Evolutionary conservation across 2,113 vertebrate genomes (phyloP), one percentile per base, ranked within the genome.

Genomic region (Sarotherodon lohbergeri): DNA sequence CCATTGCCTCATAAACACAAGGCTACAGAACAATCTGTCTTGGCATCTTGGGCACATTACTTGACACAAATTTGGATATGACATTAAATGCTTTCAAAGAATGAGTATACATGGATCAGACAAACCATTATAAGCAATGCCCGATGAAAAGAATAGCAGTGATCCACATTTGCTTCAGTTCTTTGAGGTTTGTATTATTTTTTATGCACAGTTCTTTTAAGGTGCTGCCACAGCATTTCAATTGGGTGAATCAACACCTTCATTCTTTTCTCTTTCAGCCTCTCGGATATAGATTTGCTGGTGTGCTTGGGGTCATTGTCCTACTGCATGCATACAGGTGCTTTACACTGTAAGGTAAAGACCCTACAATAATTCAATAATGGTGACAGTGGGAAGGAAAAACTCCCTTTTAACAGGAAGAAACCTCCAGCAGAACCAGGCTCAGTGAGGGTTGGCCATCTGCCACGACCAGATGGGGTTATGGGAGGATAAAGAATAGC

Each of bases 1-100:
- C 73, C 24, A 57, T 76, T 90, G 56, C 83, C 80, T 82, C 9
- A 68, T 88, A 85, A 90, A 89, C 54, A 90, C 82, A 9, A 54
- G 9, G 52, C 52, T 10, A 54, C 19, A n/a, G 52, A 54, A 54
- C 19, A 54, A 89, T 59, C 82, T 71, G 46, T 92, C 71, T 88
- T 92, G 93, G 87, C 92, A 66, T 46, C 50, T 29, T 4, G 22
- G 79, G 79, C 19, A 41, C 78, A 73, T 88, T 80, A 66, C 81
- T 88, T 86, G 80, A 89, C 85, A 68, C 61, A 85, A 9, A 56
- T 86, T 82, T 68, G 71, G 86, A 78, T 86, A 66, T 68, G 52
- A 83, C 5, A 73, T 83, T 78, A 86, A 90, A 86, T 88, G 46
- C 19, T 57, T 71, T 17, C 73, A 61, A 41, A 48, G 59, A 27